Conservation (phyloP, 2,113 vertebrate species). For the Misgurnus mizolepis region DNA sequence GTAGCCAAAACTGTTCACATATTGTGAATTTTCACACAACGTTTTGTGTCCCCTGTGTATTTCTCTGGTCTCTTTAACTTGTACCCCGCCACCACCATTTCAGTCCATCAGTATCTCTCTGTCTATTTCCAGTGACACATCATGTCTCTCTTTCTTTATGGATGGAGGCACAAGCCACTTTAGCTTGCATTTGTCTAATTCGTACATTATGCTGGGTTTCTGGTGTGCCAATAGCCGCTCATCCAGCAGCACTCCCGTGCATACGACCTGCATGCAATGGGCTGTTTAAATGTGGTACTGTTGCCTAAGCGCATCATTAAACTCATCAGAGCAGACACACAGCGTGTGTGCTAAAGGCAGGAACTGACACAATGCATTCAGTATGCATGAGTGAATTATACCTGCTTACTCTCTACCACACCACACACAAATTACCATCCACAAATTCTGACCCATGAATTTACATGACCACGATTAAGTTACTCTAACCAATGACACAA, state of each 20-base stretch:
- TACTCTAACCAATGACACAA: too few species aligned
- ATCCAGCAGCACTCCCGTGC: slow-evolving; percentile 57
- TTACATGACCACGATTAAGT: too few species aligned
- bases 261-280: slow-evolving; percentile 48
- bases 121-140: neutral
- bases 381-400: slow-evolving; percentile 44
- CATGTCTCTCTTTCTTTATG: slow-evolving; percentile 1
- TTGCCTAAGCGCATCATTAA: slow-evolving; percentile 50
- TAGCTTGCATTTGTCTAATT: slow-evolving; percentile 48
- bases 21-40: too few species aligned
- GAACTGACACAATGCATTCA: slow-evolving; percentile 34
- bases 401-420: slow-evolving; percentile 21
- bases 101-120: slow-evolving; percentile 13
- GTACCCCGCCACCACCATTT: neutral
- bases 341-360: slow-evolving; percentile 21
- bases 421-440: slow-evolving; percentile 17
- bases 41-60: neutral
- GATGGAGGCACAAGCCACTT: neutral
- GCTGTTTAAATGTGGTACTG: slow-evolving; percentile 43
- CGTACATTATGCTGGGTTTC: slow-evolving; percentile 19
- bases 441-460: too few species aligned
- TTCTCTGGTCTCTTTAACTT: neutral
- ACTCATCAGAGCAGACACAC: slow-evolving; percentile 38
- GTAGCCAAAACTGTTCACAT: too few species aligned
- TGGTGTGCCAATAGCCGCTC: slow-evolving; percentile 49